Base-by-base conservation (phyloP, 2,113 vertebrate species). In the Campylomormyrus tamandua region DNA sequence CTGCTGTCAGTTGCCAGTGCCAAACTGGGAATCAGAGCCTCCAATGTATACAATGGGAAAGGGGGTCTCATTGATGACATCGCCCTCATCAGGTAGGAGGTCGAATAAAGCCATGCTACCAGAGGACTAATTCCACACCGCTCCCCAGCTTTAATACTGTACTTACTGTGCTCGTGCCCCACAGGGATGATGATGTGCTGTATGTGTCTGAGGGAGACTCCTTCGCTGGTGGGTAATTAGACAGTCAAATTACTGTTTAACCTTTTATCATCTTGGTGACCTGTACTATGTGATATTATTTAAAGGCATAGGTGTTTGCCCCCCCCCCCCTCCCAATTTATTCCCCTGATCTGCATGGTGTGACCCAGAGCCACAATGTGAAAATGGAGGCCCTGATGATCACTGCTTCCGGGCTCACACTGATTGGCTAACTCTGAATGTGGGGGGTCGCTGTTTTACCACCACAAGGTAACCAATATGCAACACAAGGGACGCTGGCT, bases 41-140 rank as follows among this genome's bases (percentile, higher is more conserved):
- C 95, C 92, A 96, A 96, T 91, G 94, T 99, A 6, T 99, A 98
- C 96, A 99, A 99, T 90, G 98, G 97, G 0, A 99, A 97, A 88
- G 98, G 98, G 24, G 98, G 98, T 62, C 97, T 98, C 90, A 98
- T 99, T 39, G 98, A 99, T 91, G 98, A 99, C 62, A 98, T 99
- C 58, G 96, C 97, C 87, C 95, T 99, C 66, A 98, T 99, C 89
- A 97, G 98, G 98, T 99, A 90, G 92, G 89, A 2, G 50, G 27
- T 27, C n/a, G 85, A 17, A 87, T 6, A 39, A 21, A 1, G 83
- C 42, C 42, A 1, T 48, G 21, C 5, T 31, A 31, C 5, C 10
- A n/a, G 83, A 46, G 49, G 27, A 49, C 35, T 53, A 50, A 48
- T 53, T 21, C 15, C 31, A 35, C n/a, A 3, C 24, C 2, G 10